A percentile compares a stretch with the other conserved stretches of the same genome.
Evolutionary conservation across 2,888 invertebrate species (phyloP).

Genomic region (Balanococcus diminutus): DNA sequence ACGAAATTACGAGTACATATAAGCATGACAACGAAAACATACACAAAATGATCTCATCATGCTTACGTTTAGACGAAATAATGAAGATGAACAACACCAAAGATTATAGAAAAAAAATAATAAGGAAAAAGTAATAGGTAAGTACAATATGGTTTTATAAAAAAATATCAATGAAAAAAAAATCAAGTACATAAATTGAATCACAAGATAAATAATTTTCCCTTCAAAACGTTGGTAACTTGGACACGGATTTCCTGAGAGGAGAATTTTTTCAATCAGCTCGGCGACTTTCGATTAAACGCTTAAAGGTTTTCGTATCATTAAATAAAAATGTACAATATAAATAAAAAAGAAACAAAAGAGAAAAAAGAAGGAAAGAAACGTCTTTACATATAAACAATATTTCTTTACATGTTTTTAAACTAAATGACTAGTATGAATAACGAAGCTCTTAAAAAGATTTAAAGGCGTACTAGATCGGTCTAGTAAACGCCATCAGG

Average conservation of each 20-base stretch:
- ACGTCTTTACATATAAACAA: background rate
- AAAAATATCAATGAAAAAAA: background rate
- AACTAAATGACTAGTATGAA: slow-evolving; percentile 40
- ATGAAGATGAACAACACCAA: background rate
- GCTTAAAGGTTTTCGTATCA: background rate
- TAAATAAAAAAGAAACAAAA: background rate
- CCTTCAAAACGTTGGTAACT: slow-evolving; percentile 13
- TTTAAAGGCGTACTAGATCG: slow-evolving; percentile 7
- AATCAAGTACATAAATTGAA: background rate
- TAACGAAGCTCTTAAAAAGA: slow-evolving; percentile 20
- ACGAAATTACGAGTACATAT: background rate
- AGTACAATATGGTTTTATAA: background rate
- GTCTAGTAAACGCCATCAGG: background rate
- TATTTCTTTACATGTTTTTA: background rate
- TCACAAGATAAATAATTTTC: slow-evolving; percentile 14
- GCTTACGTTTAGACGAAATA: background rate
- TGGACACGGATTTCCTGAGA: slow-evolving; percentile 33
- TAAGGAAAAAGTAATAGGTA: background rate
- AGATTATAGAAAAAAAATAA: background rate
- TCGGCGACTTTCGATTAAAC: background rate
- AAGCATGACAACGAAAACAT: background rate
- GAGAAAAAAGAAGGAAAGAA: background rate
- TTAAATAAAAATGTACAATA: slow-evolving; percentile 18
- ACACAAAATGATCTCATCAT: background rate
- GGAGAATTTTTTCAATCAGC: background rate